These are phyloP conservation scores for Lycocorax pyrrhopterus DNA, from an alignment of 2,113 vertebrate species.

Conservation along the genomic window DNA sequence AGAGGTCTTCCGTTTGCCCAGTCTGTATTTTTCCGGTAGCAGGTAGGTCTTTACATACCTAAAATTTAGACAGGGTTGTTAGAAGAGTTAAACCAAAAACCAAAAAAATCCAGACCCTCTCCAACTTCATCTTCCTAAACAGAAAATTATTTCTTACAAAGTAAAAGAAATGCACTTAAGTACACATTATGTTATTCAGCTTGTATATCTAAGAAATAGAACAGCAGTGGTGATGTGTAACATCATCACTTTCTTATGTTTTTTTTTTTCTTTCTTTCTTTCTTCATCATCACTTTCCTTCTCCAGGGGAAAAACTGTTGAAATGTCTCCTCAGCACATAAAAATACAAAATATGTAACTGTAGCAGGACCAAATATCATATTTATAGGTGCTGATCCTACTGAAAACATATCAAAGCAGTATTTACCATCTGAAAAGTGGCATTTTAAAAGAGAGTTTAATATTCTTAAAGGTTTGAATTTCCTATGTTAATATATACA, in stretches of 20 bases:
- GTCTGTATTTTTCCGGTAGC: conserved; percentile 86
- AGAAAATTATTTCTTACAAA: background rate
- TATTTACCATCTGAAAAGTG: background rate
- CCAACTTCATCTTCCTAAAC: background rate
- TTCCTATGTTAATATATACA: background rate
- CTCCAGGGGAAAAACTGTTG: background rate
- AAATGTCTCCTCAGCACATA: background rate
- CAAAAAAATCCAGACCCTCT: background rate
- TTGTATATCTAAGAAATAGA: background rate
- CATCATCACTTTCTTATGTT: background rate
- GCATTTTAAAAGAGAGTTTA: background rate
- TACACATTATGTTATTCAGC: background rate
- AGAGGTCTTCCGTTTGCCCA: conserved; percentile 91
- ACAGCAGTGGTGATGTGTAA: background rate
- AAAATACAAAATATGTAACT: background rate
- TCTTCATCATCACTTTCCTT: no score
- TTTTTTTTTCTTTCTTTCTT: no score
- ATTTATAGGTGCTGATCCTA: background rate
- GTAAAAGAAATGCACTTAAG: background rate
- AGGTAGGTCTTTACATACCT: conserved; percentile 95
- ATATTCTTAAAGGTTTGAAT: background rate
- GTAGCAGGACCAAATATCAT: background rate
- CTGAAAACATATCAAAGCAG: background rate
- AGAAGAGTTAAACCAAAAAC: background rate
- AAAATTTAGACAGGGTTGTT: conserved; percentile 29